Evolutionary conservation across 2,888 invertebrate genomes (phyloP), one percentile per base, ranked within the genome.

Genomic region (Cheilosia vulpina): DNA sequence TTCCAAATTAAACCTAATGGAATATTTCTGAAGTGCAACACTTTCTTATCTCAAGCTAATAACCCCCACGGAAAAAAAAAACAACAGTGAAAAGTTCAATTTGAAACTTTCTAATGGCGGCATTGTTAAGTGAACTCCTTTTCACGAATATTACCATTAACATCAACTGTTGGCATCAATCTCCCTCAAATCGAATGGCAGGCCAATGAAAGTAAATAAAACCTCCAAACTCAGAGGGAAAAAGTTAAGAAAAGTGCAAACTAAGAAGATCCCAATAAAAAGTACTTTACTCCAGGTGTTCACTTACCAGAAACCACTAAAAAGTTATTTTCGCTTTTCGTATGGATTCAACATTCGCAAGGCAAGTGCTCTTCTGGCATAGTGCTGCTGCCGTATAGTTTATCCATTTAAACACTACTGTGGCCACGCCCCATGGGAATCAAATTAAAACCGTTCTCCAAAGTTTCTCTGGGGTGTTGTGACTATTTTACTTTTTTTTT

Each of bases 281-380:
- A 53, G 55, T 72, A 73, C 50, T 55, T 53, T 69, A 41, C 50
- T 57, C 27, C 83, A 84, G 79, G 83, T 84, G 83, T 84, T 84
- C 79, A 57, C 69, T 60, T 78, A 45, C 57, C 52, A 41, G 45
- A 69, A 79, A 79, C 63, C 69, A 65, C 79, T 69, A 69, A 69
- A 81, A 79, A 71, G 27, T 72, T 63, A 45, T 53, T 47, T 60
- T 41, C n/a, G 41, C 41, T 62, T 41, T 31, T 24, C 15, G 43
- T 11, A 21, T 45, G 66, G 63, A 58, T 76, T 63, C 71, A 65
- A 65, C 45, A 76, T 76, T 50, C 76, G 19, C 43, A 24, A 53
- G 62, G 27, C 63, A 45, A 13, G 17, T 17, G 34, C n/a, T 15
- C 27, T 6, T 6, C 27, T 27, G 27, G 50, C 38, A 27, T 27